These are phyloP conservation scores for Potorous gilbertii DNA, from an alignment of 2,797 vertebrate species.

Conservation along the genomic window DNA sequence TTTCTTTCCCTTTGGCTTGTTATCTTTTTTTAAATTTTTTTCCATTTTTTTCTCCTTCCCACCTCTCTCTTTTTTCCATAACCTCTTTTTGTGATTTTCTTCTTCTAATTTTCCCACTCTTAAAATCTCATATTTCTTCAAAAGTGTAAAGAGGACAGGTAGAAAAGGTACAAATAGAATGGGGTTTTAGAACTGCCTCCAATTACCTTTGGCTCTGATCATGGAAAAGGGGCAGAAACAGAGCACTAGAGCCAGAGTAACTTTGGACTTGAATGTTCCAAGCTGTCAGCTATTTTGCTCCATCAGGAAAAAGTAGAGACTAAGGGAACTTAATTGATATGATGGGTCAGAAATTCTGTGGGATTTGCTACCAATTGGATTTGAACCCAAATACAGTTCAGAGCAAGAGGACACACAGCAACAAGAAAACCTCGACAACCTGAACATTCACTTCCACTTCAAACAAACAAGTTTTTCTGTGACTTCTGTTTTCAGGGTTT, in stretches of 20 bases:
- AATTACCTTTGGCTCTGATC: constrained; percentile 50
- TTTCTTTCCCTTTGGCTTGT: neutral
- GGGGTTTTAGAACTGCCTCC: constrained; percentile 29
- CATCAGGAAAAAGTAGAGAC: constrained; percentile 21
- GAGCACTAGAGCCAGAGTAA: constrained; percentile 46
- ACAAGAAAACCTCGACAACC: constrained; percentile 54
- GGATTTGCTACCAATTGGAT: constrained; percentile 66
- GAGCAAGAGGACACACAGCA: constrained; percentile 34
- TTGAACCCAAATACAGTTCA: constrained; percentile 72
- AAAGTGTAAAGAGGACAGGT: constrained; percentile 41
- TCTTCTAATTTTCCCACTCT: constrained; percentile 45
- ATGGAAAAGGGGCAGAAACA: constrained; percentile 49
- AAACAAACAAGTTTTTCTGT: constrained; percentile 56
- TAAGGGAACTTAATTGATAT: constrained; percentile 40
- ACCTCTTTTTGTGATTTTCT: constrained; percentile 28
- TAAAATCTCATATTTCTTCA: constrained; percentile 41
- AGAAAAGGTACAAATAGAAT: constrained; percentile 23
- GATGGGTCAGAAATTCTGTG: constrained; percentile 63
- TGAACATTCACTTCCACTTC: constrained; percentile 62
- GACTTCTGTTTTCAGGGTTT: constrained; percentile 50
- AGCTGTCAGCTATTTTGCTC: constrained; percentile 58
- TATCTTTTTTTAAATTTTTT: neutral
- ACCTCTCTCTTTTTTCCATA: neutral
- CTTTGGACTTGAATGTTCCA: constrained; percentile 52
- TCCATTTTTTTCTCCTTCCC: neutral